These are phyloP conservation scores for Proteles cristata DNA, from an alignment of 2,113 vertebrate species.

Conservation along the genomic window DNA sequence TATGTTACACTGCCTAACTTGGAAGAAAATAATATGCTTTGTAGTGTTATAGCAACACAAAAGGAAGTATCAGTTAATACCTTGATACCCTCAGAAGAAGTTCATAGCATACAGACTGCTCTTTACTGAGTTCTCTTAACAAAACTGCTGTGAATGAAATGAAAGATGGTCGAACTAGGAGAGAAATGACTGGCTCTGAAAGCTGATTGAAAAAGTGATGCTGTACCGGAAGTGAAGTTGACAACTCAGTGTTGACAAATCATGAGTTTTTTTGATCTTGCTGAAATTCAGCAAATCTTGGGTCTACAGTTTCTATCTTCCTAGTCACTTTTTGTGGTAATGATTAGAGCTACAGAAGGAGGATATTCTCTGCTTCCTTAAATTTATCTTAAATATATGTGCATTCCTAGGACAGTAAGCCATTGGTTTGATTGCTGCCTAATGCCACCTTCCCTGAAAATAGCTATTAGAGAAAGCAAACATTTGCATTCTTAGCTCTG, in stretches of 20 bases:
- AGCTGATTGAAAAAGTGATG: background rate
- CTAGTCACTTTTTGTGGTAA: background rate
- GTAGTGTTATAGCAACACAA: background rate
- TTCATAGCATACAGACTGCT: background rate
- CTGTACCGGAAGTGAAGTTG: background rate
- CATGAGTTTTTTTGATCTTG: conserved; percentile 2
- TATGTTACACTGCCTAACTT: background rate
- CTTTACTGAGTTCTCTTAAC: background rate
- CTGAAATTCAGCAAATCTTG: conserved; percentile 1
- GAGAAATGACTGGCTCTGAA: background rate
- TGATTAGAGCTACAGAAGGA: background rate
- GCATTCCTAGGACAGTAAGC: background rate
- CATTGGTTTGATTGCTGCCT: background rate
- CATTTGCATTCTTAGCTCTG: background rate
- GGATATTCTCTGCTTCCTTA: background rate
- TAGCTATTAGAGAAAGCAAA: background rate
- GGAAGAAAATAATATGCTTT: background rate
- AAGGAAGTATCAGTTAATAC: background rate
- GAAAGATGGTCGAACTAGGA: background rate
- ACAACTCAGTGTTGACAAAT: background rate
- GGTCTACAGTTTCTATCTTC: background rate
- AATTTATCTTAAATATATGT: background rate
- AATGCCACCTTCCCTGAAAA: background rate
- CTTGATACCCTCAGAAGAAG: background rate
- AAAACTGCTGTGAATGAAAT: background rate